phyloP scores from a whole-genome alignment of 2,113 vertebrate species.

The Bubo scandiacus region DNA sequence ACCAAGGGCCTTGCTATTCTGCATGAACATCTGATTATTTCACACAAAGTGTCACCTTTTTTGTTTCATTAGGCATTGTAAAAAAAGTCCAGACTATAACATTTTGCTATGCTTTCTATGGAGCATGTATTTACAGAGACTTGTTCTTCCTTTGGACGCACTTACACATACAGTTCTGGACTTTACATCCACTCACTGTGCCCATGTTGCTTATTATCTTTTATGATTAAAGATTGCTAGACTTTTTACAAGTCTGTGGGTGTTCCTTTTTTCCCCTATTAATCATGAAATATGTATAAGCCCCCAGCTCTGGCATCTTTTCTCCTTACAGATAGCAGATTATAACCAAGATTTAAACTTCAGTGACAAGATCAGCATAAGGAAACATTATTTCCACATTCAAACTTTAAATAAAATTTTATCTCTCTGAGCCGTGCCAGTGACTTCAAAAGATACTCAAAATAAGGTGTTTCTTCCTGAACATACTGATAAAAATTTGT shows the following conservation, averaged over 20 bases:
- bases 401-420: background rate
- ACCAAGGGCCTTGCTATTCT: background rate
- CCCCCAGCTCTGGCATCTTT: background rate
- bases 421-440: background rate
- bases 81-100: background rate
- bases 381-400: background rate
- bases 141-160: background rate
- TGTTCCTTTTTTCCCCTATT: background rate
- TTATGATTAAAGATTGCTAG: background rate
- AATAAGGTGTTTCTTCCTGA: background rate
- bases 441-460: background rate
- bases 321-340: background rate
- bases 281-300: background rate
- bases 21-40: background rate
- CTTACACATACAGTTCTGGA: background rate
- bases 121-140: background rate
- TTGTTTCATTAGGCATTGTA: background rate
- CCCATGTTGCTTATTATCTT: background rate
- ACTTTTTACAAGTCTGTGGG: background rate
- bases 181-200: background rate
- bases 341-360: background rate
- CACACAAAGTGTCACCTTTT: background rate
- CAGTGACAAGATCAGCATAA: background rate
- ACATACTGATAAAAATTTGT: background rate
- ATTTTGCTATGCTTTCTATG: background rate